Evolutionary conservation across 2,113 vertebrate genomes (phyloP).

Genomic region (Aplodontia rufa): DNA sequence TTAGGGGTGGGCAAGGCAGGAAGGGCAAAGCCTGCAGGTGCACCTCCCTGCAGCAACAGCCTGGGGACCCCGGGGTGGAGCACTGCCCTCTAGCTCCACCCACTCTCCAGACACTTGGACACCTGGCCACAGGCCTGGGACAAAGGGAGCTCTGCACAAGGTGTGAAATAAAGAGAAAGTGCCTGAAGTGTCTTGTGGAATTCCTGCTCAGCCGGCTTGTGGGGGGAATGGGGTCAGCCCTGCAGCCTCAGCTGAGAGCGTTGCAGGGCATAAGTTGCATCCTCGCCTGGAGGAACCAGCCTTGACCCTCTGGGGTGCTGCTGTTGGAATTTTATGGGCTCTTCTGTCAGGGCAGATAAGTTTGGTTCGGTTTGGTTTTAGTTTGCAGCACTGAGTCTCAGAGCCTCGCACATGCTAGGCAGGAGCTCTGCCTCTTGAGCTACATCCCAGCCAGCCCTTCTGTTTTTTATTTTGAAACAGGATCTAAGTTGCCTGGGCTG

Average conservation of each 20-base stretch:
- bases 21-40: background rate
- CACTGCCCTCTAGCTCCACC: background rate
- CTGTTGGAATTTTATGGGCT: background rate
- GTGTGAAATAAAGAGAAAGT: constrained; percentile 68
- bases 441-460: background rate
- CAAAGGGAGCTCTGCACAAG: background rate
- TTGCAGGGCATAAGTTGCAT: background rate
- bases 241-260: background rate
- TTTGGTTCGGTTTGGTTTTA: background rate
- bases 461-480: background rate
- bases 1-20: no score
- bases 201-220: background rate
- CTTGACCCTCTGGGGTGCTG: background rate
- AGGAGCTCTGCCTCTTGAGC: background rate
- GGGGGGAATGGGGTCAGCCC: background rate
- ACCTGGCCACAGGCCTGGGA: background rate
- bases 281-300: background rate
- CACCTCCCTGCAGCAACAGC: background rate
- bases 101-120: background rate
- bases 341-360: background rate
- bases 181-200: background rate
- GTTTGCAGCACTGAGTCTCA: background rate
- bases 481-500: no score
- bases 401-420: background rate
- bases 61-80: background rate